phyloP scores from a whole-genome alignment of 2,888 invertebrate genomes.

The Volucella inanis region DNA sequence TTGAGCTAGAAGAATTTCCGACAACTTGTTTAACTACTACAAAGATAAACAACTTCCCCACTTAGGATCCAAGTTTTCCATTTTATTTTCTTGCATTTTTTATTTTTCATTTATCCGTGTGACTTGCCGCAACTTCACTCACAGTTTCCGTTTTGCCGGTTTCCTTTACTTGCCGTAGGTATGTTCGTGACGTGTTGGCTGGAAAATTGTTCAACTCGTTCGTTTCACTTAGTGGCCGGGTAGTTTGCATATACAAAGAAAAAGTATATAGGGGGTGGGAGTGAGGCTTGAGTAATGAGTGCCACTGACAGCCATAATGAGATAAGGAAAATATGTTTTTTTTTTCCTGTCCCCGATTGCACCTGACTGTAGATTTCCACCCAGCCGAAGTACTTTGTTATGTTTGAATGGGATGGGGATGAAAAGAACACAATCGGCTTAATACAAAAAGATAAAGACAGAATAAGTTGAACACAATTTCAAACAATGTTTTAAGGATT shows the following conservation, averaged over 20 bases:
- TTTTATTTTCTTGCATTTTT: slow-evolving; percentile 3
- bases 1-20: slow-evolving; percentile 46
- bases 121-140: slow-evolving; percentile 57
- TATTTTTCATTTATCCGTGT: slow-evolving; percentile 40
- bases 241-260: slow-evolving; percentile 25
- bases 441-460: neutral
- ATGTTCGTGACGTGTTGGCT: slow-evolving; percentile 54
- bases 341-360: neutral
- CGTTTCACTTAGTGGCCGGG: slow-evolving; percentile 47
- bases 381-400: slow-evolving; percentile 28
- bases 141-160: slow-evolving; percentile 43
- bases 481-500: slow-evolving; percentile 3
- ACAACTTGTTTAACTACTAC: slow-evolving; percentile 54
- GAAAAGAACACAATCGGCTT: neutral
- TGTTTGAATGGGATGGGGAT: slow-evolving; percentile 2
- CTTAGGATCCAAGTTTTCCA: neutral
- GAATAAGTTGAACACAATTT: neutral
- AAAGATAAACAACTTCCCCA: slow-evolving; percentile 47
- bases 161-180: slow-evolving; percentile 35
- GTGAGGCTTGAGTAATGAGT: slow-evolving; percentile 34
- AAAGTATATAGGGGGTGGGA: neutral
- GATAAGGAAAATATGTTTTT: slow-evolving; percentile 30
- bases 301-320: slow-evolving; percentile 50
- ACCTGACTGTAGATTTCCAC: neutral
- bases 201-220: slow-evolving; percentile 47